Percentiles rank a stretch among this genome's conserved stretches.
Conservation (phyloP, 1,140 invertebrate genomes). For the Lordiphosa mommai region DNA sequence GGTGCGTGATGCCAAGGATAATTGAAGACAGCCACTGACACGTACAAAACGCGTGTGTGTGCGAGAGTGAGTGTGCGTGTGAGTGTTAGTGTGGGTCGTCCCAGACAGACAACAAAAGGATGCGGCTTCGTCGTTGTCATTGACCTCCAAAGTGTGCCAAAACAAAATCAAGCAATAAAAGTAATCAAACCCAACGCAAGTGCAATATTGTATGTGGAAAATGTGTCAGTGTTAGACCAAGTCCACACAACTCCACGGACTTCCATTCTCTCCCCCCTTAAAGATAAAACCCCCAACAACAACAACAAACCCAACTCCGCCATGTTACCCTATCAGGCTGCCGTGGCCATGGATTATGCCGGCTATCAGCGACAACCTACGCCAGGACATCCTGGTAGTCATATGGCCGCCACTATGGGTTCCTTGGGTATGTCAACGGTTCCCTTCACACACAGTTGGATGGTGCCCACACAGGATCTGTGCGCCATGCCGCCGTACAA, state of each 20-base stretch:
- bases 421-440: constrained; percentile 82
- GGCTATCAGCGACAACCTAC: constrained; percentile 88
- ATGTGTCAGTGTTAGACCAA: constrained; percentile 45
- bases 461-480: constrained; percentile 92
- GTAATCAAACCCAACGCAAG: constrained; percentile 25
- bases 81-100: neutral
- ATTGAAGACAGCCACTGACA: constrained; percentile 60
- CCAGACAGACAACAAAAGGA: constrained; percentile 38
- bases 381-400: constrained; percentile 81
- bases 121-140: constrained; percentile 36
- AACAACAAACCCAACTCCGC: constrained; percentile 3
- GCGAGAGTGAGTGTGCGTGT: constrained; percentile 7
- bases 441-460: constrained; percentile 94
- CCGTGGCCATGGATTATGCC: constrained; percentile 93
- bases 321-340: constrained; percentile 92
- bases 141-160: constrained; percentile 53
- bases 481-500: constrained; percentile 89
- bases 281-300: no score
- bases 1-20: constrained; percentile 57
- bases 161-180: constrained; percentile 11
- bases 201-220: constrained; percentile 41
- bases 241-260: neutral
- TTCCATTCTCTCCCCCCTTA: no score
- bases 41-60: constrained; percentile 58
- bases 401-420: constrained; percentile 81